phyloP scores from a whole-genome alignment of 1,140 invertebrate genomes.

The Halesus radiatus region DNA sequence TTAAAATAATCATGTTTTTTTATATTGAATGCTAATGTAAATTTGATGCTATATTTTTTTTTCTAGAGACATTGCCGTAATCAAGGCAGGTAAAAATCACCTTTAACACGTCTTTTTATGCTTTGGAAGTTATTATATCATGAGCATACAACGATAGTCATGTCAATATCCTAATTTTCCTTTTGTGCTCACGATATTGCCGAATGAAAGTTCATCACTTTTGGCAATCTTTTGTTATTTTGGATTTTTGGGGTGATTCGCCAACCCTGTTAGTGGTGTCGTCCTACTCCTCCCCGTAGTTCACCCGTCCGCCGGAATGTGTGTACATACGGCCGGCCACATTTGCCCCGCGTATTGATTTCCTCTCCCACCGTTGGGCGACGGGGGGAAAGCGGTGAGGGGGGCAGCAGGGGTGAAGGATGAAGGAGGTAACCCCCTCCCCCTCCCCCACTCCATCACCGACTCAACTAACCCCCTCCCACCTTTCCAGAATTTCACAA shows the following conservation, averaged over 20 bases:
- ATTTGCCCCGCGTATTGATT: conserved; percentile 52
- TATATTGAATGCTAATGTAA: too few relatives aligned
- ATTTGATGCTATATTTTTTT: too few relatives aligned
- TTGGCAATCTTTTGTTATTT: too few relatives aligned
- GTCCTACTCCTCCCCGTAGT: conserved; percentile 19
- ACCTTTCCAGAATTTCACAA: conserved; percentile 59
- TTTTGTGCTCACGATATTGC: too few relatives aligned
- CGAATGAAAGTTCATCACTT: too few relatives aligned
- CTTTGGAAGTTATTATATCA: too few relatives aligned
- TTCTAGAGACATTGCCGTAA: too few relatives aligned
- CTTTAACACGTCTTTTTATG: too few relatives aligned
- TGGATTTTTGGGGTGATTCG: background rate
- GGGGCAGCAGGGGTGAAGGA: conserved; percentile 63
- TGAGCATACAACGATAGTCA: too few relatives aligned
- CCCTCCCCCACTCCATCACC: conserved; percentile 54
- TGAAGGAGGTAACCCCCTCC: conserved; percentile 63
- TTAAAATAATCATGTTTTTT: too few relatives aligned
- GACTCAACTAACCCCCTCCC: conserved; percentile 60
- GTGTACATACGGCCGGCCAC: conserved; percentile 52
- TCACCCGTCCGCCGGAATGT: conserved; percentile 48
- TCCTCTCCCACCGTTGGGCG: conserved; percentile 53
- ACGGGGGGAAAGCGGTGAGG: conserved; percentile 60
- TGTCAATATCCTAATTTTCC: too few relatives aligned
- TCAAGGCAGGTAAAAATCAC: too few relatives aligned
- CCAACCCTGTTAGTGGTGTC: conserved; percentile 20